Conservation (phyloP, 2,888 invertebrate genomes). For the Lepeophtheirus nordmannii region DNA sequence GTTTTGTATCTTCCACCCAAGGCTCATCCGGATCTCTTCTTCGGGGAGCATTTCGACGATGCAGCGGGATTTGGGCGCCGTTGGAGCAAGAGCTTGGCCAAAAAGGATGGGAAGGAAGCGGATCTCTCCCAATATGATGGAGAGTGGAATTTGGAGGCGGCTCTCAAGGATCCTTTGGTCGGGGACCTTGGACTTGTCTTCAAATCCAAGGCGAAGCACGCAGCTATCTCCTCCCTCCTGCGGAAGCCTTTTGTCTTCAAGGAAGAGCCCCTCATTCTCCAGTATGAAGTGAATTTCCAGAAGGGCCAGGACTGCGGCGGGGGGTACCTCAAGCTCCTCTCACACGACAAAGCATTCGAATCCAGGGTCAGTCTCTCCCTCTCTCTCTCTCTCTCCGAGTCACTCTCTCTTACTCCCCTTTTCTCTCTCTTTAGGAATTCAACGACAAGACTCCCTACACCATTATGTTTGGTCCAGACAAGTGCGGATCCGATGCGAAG, state of each 20-base stretch:
- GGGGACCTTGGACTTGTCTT: constrained; percentile 75
- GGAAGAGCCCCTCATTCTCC: constrained; percentile 59
- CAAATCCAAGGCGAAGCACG: constrained; percentile 88
- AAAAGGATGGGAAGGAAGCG: constrained; percentile 69
- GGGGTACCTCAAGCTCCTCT: constrained; percentile 84
- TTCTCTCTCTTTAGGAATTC: not conserved
- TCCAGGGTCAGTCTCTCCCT: not conserved
- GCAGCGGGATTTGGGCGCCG: constrained; percentile 50
- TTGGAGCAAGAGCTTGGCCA: constrained; percentile 78
- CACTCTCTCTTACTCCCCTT: no score
- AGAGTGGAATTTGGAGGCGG: constrained; percentile 53
- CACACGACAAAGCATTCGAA: constrained; percentile 46
- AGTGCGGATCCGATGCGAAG: constrained; percentile 91
- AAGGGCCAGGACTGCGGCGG: constrained; percentile 98
- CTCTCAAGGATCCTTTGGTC: constrained; percentile 56
- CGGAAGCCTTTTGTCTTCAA: constrained; percentile 64
- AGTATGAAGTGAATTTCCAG: constrained; percentile 70
- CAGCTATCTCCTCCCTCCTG: constrained; percentile 69
- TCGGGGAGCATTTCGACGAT: constrained; percentile 77
- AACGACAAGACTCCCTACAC: constrained; percentile 67
- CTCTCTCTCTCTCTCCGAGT: no score
- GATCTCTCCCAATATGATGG: constrained; percentile 91
- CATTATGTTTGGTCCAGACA: constrained; percentile 99
- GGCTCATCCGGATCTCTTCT: constrained; percentile 47
- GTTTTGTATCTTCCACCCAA: constrained; percentile 55